A percentile compares a stretch with the other conserved stretches of the same genome.
These are phyloP conservation scores for Coptodon bakossiorum DNA, from an alignment of 2,113 vertebrate species.

Conservation along the genomic window DNA sequence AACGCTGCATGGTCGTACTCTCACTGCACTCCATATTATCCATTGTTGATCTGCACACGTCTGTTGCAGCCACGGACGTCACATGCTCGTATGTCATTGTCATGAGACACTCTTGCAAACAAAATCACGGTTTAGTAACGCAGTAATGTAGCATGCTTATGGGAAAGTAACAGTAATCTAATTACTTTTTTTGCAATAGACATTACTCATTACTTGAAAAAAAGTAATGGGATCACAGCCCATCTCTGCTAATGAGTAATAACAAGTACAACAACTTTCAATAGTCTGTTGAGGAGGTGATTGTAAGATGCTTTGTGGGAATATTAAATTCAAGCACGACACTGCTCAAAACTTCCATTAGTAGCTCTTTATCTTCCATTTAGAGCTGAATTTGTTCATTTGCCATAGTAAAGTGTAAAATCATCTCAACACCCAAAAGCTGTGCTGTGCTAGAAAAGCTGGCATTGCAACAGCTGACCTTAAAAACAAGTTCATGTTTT, in stretches of 20 bases:
- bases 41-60: neutral
- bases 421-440: neutral
- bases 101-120: too few species aligned
- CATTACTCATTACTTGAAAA: neutral
- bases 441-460: neutral
- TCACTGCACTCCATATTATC: fast-evolving
- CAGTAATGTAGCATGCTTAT: neutral
- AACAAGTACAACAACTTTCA: neutral
- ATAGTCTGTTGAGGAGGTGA: neutral
- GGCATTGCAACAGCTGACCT: neutral
- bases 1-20: fast-evolving
- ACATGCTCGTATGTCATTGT: fast-evolving
- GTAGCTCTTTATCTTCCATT: neutral
- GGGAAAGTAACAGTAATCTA: neutral
- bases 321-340: neutral
- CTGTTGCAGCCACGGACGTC: neutral
- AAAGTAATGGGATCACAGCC: neutral
- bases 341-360: neutral
- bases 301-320: neutral
- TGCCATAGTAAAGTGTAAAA: neutral
- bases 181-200: neutral
- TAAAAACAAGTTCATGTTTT: neutral
- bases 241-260: neutral
- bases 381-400: neutral
- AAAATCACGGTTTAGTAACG: too few species aligned